Evolutionary conservation across 2,797 vertebrate species (phyloP), one percentile per base, ranked within the genome.

Genomic region (Scyliorhinus canicula): DNA sequence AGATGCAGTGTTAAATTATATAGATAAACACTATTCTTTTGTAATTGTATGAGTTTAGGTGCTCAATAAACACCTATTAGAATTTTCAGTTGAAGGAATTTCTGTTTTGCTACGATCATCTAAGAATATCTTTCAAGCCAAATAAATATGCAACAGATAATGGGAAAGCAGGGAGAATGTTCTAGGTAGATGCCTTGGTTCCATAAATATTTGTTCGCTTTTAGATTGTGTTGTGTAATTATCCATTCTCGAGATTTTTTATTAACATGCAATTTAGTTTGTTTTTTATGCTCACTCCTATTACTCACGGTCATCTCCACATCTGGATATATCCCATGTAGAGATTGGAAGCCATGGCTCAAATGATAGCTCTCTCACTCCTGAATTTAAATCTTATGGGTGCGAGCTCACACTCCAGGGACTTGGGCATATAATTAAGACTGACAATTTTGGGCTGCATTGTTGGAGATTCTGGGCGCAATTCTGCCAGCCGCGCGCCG

Each of bases 1-100:
- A 93, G 90, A 93, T 93, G 60, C n/a, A 67, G 57, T 93, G 90
- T 93, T 44, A 47, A 7, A 93, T 65, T 44, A 93, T 44, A 67
- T 5, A 44, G 44, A 63, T 44, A 47, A 93, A 93, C 40, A 44
- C 44, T 3, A 35, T 93, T 57, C 90, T 11, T 44, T 11, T 40
- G 60, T 44, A 63, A 67, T 40, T 44, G 21, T 19, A 60, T 1
- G 24, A 93, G 24, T 0, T 63, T 65, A 44, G n/a, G 40, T 44
- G 60, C 40, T 93, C 14, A 93, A 65, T 93, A 93, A 93, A 65
- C 57, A 65, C 67, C 57, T 40, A n/a, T 65, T 65, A 67, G 21
- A 60, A 63, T 93, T 93, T 93, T 47, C n/a, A 11, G 60, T 40
- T 93, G 90, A 93, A 86, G 44, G 24, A 82, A 47, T 82, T 74